These are phyloP conservation scores for Oryctes rhinoceros DNA, from an alignment of 1,140 invertebrate species.

Conservation along the genomic window DNA sequence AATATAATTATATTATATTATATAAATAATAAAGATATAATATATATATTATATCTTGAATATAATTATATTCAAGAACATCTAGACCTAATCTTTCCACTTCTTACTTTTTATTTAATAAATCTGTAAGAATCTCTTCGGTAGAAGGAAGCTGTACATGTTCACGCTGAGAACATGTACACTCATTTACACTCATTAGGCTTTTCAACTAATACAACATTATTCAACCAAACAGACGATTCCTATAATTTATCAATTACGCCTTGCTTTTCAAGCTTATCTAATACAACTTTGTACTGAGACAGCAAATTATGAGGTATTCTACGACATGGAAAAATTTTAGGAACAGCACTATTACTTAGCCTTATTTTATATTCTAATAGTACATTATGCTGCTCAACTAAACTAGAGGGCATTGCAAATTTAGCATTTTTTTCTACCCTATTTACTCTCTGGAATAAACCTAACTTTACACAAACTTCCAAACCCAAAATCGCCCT, in stretches of 20 bases:
- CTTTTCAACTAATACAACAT: too few relatives aligned
- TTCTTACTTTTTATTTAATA: constrained; percentile 20
- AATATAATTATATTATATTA: too few relatives aligned
- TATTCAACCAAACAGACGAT: too few relatives aligned
- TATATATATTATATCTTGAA: too few relatives aligned
- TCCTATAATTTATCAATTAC: constrained; percentile 36
- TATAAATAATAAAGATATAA: too few relatives aligned
- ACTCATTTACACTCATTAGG: too few relatives aligned
- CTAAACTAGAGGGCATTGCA: neutral
- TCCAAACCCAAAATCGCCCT: neutral
- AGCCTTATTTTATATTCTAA: neutral
- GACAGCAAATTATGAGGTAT: constrained; percentile 19
- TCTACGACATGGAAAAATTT: neutral
- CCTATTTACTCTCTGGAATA: neutral
- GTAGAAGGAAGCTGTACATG: too few relatives aligned
- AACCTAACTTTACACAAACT: neutral
- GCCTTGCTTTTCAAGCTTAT: constrained; percentile 47
- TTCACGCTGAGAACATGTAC: too few relatives aligned
- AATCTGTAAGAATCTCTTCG: too few relatives aligned
- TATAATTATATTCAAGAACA: too few relatives aligned
- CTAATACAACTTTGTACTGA: constrained; percentile 48
- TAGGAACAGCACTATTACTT: neutral
- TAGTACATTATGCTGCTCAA: neutral
- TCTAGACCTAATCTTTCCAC: neutral
- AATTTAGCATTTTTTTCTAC: neutral